A percentile compares a stretch with the other conserved stretches of the same genome.
phyloP scores from a whole-genome alignment of 2,888 invertebrate genomes.

The Heliconius aoede region DNA sequence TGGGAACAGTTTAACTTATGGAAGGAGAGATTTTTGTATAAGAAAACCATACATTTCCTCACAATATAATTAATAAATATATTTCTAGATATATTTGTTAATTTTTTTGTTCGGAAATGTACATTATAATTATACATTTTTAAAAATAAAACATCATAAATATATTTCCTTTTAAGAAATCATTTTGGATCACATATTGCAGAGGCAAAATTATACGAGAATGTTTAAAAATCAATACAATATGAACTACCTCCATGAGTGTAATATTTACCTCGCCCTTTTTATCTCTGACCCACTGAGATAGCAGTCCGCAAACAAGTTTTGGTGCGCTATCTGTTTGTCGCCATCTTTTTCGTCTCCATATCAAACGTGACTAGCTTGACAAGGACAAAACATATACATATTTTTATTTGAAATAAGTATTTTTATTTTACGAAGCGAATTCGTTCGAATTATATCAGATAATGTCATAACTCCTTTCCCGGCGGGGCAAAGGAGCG shows the following conservation, averaged over 20 bases:
- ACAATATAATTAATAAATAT: too few species aligned
- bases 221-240: conserved; percentile 22
- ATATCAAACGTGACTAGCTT: conserved; percentile 1
- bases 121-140: neutral
- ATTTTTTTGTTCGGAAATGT: too few species aligned
- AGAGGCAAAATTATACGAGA: conserved; percentile 1
- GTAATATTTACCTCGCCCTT: conserved; percentile 43
- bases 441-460: conserved; percentile 27
- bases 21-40: too few species aligned
- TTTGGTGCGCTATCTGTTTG: conserved; percentile 38
- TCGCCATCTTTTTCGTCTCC: conserved; percentile 32
- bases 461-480: conserved; percentile 45
- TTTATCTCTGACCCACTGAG: conserved; percentile 52
- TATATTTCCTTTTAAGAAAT: neutral
- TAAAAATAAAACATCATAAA: neutral
- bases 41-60: too few species aligned
- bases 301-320: conserved; percentile 48
- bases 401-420: conserved; percentile 8
- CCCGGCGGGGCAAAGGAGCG: conserved; percentile 48
- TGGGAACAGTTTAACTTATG: too few species aligned
- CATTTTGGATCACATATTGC: neutral
- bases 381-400: conserved; percentile 29
- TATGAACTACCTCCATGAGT: conserved; percentile 34
- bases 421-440: neutral
- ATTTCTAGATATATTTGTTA: too few species aligned